These are phyloP conservation scores for Rhea americana DNA, from an alignment of 2,113 vertebrate genomes.

Conservation along the genomic window DNA sequence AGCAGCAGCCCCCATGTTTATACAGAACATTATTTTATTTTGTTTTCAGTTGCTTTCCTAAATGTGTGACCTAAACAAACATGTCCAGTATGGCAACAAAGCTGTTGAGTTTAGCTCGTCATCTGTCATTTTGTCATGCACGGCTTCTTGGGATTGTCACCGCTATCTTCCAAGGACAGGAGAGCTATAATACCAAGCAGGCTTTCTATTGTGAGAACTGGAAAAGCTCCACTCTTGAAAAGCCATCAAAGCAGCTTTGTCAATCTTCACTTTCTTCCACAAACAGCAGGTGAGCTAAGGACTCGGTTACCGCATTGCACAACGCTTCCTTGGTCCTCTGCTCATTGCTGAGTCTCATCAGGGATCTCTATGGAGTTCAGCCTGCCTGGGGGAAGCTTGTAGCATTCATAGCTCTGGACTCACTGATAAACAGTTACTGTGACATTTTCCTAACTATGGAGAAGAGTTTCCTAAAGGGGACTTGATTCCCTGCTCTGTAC, in stretches of 20 bases:
- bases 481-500: slow-evolving; percentile 1
- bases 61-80: background rate
- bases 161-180: background rate
- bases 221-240: background rate
- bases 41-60: background rate
- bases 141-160: background rate
- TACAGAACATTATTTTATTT: background rate
- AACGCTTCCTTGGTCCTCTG: background rate
- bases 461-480: slow-evolving; percentile 2
- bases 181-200: background rate
- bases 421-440: background rate
- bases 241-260: background rate
- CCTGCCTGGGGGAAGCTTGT: background rate
- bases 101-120: background rate
- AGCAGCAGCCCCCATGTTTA: background rate
- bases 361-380: background rate
- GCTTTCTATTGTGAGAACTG: background rate
- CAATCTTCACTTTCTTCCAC: background rate
- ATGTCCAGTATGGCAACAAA: background rate
- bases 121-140: background rate
- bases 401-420: background rate
- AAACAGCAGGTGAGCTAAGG: background rate
- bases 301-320: background rate
- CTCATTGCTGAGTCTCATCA: background rate
- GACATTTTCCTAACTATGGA: slow-evolving; percentile 40